Evolutionary conservation across 30 jellyfish, hydroid and myxozoan genomes (phyloP).

Genomic region (Mastigias papua): DNA sequence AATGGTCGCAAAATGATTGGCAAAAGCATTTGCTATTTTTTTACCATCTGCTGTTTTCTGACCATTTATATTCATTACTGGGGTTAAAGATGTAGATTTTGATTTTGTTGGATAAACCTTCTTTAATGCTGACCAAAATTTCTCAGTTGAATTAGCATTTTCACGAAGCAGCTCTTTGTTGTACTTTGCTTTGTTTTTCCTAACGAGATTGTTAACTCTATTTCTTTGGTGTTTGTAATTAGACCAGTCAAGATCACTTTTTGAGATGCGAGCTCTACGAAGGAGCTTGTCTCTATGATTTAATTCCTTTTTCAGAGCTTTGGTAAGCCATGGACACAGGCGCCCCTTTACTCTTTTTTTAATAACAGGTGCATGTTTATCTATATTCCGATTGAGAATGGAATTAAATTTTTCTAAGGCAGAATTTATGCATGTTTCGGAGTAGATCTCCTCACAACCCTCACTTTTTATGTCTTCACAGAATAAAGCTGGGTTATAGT

Average conservation of each 20-base stretch:
- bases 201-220: constrained; percentile 57
- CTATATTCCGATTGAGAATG: constrained; percentile 33
- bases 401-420: constrained; percentile 59
- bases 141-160: constrained; percentile 44
- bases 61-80: too few relatives aligned
- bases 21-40: too few relatives aligned
- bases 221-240: constrained; percentile 16
- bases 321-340: constrained; percentile 78
- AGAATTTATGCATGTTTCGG: constrained; percentile 50
- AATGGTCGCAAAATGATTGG: too few relatives aligned
- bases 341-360: constrained; percentile 64
- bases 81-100: constrained; percentile 13
- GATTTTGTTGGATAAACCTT: too few relatives aligned
- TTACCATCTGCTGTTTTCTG: too few relatives aligned
- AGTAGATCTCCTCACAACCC: constrained; percentile 44
- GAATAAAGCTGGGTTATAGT: not conserved
- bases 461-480: constrained; percentile 60
- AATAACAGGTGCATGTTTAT: constrained; percentile 72
- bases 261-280: constrained; percentile 54
- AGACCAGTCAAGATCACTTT: constrained; percentile 28
- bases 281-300: constrained; percentile 77
- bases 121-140: constrained; percentile 55
- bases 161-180: constrained; percentile 59
- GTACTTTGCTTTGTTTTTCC: constrained; percentile 41
- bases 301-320: constrained; percentile 34